Evolutionary conservation across 2,797 vertebrate species (phyloP).

Genomic region (Hephaestus fuliginosus): DNA sequence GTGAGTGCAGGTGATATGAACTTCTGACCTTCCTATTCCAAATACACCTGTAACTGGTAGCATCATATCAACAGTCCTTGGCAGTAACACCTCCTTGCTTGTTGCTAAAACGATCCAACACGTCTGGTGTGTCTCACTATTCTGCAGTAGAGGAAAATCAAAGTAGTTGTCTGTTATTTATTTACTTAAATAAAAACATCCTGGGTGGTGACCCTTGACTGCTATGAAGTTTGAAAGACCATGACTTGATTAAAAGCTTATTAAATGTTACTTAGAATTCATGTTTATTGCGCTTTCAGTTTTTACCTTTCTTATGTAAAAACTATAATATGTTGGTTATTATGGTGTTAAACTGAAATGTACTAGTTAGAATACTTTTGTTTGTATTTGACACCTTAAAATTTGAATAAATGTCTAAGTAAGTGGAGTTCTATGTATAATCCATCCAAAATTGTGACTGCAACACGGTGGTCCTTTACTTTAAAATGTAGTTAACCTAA

Average conservation of each 20-base stretch:
- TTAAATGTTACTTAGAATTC: not conserved
- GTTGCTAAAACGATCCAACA: no score
- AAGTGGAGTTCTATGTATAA: no score
- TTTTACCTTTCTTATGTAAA: not conserved
- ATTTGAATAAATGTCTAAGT: no score
- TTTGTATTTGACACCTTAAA: no score
- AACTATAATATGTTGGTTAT: not conserved
- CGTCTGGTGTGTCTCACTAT: not conserved
- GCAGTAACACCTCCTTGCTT: not conserved
- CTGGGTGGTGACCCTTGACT: not conserved
- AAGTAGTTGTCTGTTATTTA: not conserved
- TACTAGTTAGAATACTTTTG: no score
- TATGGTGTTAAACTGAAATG: not conserved
- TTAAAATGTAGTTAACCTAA: not conserved
- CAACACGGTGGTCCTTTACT: not conserved
- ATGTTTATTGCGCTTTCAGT: not conserved
- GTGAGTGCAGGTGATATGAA: not conserved
- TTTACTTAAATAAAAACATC: not conserved
- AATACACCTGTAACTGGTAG: no score
- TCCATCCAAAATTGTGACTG: no score
- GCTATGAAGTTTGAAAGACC: not conserved
- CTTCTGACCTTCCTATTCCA: not conserved
- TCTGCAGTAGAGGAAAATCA: not conserved
- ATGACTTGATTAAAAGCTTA: not conserved
- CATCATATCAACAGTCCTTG: no score